Conservation (phyloP, 2,888 invertebrate species). For the Macrophya annulata region DNA sequence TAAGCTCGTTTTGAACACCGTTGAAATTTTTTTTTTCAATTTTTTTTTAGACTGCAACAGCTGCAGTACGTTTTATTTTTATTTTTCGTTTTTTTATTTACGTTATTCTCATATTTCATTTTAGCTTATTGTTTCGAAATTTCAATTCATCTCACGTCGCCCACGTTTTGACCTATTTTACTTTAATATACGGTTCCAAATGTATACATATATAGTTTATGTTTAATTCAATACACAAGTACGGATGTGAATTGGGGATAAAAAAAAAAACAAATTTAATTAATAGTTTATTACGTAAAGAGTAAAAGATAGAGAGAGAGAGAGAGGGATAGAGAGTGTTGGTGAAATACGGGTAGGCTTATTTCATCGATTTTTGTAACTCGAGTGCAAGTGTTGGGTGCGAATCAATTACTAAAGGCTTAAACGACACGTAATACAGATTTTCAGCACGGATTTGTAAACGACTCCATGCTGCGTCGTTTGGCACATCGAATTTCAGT, state of each 20-base stretch:
- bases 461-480: slow-evolving; percentile 35
- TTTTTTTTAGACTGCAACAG: too few species aligned
- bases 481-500: slow-evolving; percentile 18
- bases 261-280: too few species aligned
- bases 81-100: too few species aligned
- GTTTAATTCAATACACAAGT: background rate
- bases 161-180: background rate
- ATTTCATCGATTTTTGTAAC: background rate
- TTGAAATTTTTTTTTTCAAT: background rate
- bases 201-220: background rate
- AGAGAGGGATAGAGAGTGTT: background rate
- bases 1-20: background rate
- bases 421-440: slow-evolving; percentile 39
- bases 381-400: background rate
- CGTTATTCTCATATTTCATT: too few species aligned
- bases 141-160: too few species aligned
- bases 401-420: slow-evolving; percentile 45
- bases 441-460: slow-evolving; percentile 47
- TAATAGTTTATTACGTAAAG: background rate
- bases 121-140: too few species aligned
- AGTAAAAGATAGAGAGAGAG: too few species aligned
- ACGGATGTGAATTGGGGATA: too few species aligned
- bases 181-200: background rate
- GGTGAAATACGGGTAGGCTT: background rate
- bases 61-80: too few species aligned